phyloP scores from a whole-genome alignment of 1,140 invertebrate species.

The Drosophila parabipectinata region DNA sequence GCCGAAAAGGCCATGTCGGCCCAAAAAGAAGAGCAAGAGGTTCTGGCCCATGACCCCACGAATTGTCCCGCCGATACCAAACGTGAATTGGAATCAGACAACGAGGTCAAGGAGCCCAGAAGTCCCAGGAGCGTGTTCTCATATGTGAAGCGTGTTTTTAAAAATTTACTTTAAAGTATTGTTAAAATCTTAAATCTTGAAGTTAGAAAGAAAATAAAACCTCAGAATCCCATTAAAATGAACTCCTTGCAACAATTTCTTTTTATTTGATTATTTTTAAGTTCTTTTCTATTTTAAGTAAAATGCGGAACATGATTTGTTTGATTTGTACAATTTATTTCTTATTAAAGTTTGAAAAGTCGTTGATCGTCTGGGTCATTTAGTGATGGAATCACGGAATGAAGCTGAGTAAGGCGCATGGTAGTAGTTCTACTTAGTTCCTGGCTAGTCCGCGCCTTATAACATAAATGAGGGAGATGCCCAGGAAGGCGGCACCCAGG shows the following conservation, averaged over 20 bases:
- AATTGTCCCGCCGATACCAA: no score
- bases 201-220: no score
- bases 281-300: not conserved
- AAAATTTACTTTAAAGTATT: not conserved
- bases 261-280: no score
- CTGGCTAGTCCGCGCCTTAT: conserved; percentile 55
- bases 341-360: conserved; percentile 33
- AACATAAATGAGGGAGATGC: conserved; percentile 68
- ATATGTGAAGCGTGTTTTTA: not conserved
- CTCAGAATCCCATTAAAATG: no score
- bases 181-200: no score
- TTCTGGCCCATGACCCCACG: not conserved
- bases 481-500: conserved; percentile 72
- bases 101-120: conserved; percentile 14
- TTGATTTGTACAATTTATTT: conserved; percentile 28
- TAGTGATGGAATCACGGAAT: conserved; percentile 47
- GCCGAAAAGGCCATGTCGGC: not conserved
- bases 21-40: no score
- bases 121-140: conserved; percentile 2
- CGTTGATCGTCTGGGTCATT: not conserved
- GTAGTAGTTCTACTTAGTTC: conserved; percentile 25
- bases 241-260: no score
- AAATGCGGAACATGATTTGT: not conserved
- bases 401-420: conserved; percentile 28
- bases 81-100: no score